phyloP scores from a whole-genome alignment of 23 tunicate genomes.

The Styela clava region DNA sequence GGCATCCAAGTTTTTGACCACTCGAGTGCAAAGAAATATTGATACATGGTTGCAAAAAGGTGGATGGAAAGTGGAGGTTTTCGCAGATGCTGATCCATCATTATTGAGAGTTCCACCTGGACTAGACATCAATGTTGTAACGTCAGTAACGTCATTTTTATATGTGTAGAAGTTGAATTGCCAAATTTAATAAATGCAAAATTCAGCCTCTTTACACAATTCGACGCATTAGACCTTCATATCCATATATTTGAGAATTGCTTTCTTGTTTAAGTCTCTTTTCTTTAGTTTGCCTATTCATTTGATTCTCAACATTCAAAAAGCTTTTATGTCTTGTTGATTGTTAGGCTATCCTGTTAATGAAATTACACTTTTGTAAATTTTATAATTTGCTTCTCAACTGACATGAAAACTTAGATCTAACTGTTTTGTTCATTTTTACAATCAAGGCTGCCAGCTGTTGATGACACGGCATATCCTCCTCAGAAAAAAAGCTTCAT shows the following conservation, averaged over 20 bases:
- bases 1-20: conserved; percentile 53
- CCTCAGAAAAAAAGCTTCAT: conserved; percentile 89
- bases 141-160: too few species aligned
- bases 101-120: conserved; percentile 43
- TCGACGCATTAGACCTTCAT: too few species aligned
- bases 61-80: conserved; percentile 86
- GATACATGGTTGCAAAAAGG: conserved; percentile 89
- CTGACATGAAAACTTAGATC: too few species aligned
- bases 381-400: not conserved
- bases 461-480: conserved; percentile 93
- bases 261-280: too few species aligned
- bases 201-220: too few species aligned
- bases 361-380: not conserved
- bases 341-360: too few species aligned
- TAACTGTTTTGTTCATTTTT: too few species aligned
- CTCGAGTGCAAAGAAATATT: conserved; percentile 71
- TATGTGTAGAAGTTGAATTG: not conserved
- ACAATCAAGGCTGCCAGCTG: conserved; percentile 76
- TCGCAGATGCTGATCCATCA: conserved; percentile 66
- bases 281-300: too few species aligned
- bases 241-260: too few species aligned
- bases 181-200: not conserved
- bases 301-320: too few species aligned
- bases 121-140: conserved; percentile 64
- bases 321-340: too few species aligned